Conservation (phyloP, 2,113 vertebrate species). For the Nothobranchius kuhntae region DNA sequence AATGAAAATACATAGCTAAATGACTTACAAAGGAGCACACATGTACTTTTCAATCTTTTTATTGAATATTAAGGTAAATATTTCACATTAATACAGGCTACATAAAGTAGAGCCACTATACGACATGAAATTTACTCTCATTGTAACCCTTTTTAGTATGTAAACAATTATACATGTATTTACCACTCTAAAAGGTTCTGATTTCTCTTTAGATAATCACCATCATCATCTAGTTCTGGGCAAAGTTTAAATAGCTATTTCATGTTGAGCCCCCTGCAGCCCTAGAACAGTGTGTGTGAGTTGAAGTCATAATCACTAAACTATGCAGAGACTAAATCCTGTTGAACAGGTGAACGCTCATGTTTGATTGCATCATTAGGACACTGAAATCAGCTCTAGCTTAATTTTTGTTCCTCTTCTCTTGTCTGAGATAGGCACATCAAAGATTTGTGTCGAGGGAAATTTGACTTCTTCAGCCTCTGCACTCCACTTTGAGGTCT, state of each 20-base stretch:
- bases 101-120: slow-evolving; percentile 94
- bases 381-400: slow-evolving; percentile 83
- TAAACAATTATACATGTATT: slow-evolving; percentile 99
- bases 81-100: slow-evolving; percentile 99
- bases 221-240: slow-evolving; percentile 86
- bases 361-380: slow-evolving; percentile 87
- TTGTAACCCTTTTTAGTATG: slow-evolving; percentile 94
- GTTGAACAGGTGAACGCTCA: slow-evolving; percentile 84
- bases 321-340: slow-evolving; percentile 91
- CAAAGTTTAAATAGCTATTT: slow-evolving; percentile 89
- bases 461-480: slow-evolving; percentile 73
- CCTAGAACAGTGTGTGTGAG: slow-evolving; percentile 85
- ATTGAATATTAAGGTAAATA: slow-evolving; percentile 99
- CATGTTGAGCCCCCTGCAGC: slow-evolving; percentile 88
- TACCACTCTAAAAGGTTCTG: slow-evolving; percentile 91
- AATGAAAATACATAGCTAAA: not conserved
- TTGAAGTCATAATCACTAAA: slow-evolving; percentile 93
- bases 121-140: slow-evolving; percentile 83
- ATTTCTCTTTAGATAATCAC: slow-evolving; percentile 86
- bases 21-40: slow-evolving; percentile 11
- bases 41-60: slow-evolving; percentile 78
- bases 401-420: slow-evolving; percentile 68
- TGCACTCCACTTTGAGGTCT: slow-evolving; percentile 68
- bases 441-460: slow-evolving; percentile 79
- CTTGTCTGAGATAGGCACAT: slow-evolving; percentile 90